Evolutionary conservation across 2,888 invertebrate species (phyloP).

Genomic region (Sphinx pinastri): DNA sequence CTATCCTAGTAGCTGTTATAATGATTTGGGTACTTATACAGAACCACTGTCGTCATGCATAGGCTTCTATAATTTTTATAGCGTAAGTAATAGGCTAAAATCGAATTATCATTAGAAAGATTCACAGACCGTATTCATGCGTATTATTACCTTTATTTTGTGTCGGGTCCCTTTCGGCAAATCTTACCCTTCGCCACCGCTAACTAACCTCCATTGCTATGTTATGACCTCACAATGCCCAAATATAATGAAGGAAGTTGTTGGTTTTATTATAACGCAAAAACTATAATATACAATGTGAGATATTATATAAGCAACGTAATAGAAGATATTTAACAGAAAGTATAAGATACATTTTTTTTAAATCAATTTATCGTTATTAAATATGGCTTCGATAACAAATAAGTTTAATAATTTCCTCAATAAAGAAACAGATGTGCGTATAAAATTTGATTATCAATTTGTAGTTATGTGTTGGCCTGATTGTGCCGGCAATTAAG

Average conservation of each 20-base stretch:
- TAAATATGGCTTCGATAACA: neutral
- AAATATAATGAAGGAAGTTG: conserved; percentile 12
- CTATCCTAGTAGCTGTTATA: too few species aligned
- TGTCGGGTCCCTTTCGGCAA: too few species aligned
- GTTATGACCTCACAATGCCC: neutral
- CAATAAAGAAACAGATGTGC: conserved; percentile 3
- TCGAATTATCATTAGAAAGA: too few species aligned
- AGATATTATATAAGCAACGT: neutral
- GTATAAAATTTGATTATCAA: neutral
- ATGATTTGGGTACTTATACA: too few species aligned
- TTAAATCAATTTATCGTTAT: neutral
- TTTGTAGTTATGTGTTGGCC: conserved; percentile 1
- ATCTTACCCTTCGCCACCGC: too few species aligned
- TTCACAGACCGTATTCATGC: too few species aligned
- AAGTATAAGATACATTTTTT: neutral
- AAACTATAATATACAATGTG: neutral
- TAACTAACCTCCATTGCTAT: neutral
- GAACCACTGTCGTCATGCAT: too few species aligned
- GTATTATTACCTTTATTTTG: too few species aligned
- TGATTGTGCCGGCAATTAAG: neutral
- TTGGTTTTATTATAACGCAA: neutral
- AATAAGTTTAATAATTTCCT: neutral
- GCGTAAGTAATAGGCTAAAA: too few species aligned
- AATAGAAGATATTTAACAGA: neutral
- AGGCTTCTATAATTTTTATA: too few species aligned